Conservation (phyloP, 2,113 vertebrate species). For the Proteles cristata region DNA sequence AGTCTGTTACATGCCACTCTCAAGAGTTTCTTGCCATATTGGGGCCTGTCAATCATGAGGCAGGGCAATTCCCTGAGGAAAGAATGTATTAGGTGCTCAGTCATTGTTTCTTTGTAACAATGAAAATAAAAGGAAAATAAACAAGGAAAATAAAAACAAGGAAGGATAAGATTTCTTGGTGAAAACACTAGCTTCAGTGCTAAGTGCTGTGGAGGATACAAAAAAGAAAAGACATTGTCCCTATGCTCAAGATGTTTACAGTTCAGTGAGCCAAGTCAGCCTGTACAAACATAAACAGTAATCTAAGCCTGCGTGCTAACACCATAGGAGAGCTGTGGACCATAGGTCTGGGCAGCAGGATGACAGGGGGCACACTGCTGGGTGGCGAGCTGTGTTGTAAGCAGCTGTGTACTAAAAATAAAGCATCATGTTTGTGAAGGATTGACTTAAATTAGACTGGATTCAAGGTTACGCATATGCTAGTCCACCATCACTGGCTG, state of each 20-base stretch:
- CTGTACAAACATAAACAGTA: not conserved
- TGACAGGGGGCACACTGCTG: not conserved
- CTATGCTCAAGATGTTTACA: fast-evolving
- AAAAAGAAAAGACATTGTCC: not conserved
- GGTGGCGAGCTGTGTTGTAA: not conserved
- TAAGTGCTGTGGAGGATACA: not conserved
- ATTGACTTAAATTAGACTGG: conserved; percentile 41
- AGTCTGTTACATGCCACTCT: not conserved
- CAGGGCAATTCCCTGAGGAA: not conserved
- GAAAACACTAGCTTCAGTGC: not conserved
- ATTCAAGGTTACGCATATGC: not conserved
- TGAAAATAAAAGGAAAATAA: no score
- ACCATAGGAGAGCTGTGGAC: not conserved
- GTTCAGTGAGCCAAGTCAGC: not conserved
- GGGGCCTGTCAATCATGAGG: not conserved
- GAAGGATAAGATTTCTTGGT: not conserved
- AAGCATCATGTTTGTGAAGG: not conserved
- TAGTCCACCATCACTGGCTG: not conserved
- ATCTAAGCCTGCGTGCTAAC: fast-evolving
- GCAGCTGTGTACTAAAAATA: conserved; percentile 63
- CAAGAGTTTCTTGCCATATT: not conserved
- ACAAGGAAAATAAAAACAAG: not conserved
- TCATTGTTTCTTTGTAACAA: not conserved
- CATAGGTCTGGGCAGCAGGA: not conserved
- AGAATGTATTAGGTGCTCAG: fast-evolving